phyloP scores from a whole-genome alignment of 37 sponge, comb jelly and placozoan genomes.

The Chondrosia reniformis region DNA sequence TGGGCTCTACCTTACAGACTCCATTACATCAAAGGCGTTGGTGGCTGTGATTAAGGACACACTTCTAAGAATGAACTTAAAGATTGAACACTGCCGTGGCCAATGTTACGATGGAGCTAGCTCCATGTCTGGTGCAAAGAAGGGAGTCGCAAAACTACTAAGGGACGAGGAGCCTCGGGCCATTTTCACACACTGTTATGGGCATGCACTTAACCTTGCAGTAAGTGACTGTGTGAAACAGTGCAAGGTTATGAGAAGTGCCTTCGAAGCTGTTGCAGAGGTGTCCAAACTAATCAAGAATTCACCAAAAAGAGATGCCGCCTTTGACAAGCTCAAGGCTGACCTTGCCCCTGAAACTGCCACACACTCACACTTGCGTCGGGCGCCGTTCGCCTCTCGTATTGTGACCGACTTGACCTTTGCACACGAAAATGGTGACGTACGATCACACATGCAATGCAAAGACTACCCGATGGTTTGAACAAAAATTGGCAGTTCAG shows the following conservation, averaged over 20 bases:
- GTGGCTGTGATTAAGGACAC: conserved; percentile 28
- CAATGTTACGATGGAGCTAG: conserved; percentile 64
- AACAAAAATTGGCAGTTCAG: too few relatives aligned
- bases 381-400: too few relatives aligned
- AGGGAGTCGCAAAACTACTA: conserved; percentile 39
- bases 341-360: too few relatives aligned
- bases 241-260: not conserved
- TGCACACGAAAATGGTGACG: too few relatives aligned
- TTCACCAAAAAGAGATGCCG: conserved; percentile 3
- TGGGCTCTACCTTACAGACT: conserved; percentile 21
- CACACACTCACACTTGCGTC: too few relatives aligned
- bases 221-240: not conserved
- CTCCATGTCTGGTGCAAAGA: conserved; percentile 37
- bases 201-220: not conserved
- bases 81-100: conserved; percentile 15
- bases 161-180: conserved; percentile 28
- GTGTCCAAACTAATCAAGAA: conserved; percentile 11
- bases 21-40: conserved; percentile 19
- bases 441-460: too few relatives aligned
- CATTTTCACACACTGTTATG: conserved; percentile 14
- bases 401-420: too few relatives aligned
- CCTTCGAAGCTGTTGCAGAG: not conserved
- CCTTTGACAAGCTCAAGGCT: not conserved
- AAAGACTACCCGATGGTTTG: too few relatives aligned
- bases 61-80: conserved; percentile 37